Evolutionary conservation across 2,888 invertebrate genomes (phyloP).

Genomic region (Cecidostiba fungosa): DNA sequence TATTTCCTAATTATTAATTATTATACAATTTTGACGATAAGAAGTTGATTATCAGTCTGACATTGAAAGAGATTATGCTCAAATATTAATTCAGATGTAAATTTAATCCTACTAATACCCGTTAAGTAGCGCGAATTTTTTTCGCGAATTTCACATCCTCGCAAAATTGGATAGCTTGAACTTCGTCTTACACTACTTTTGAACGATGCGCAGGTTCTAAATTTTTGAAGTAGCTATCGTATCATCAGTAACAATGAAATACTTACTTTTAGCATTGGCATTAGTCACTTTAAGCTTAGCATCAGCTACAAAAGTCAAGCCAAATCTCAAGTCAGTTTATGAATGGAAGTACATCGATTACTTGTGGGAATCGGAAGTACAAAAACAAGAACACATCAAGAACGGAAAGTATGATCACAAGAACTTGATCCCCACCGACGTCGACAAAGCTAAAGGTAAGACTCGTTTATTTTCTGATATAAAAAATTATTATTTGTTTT

Average conservation of each 20-base stretch:
- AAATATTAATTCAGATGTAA: not conserved
- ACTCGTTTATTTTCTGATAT: not conserved
- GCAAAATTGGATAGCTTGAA: not conserved
- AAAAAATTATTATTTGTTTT: not conserved
- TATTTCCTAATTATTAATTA: not conserved
- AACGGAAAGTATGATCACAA: conserved; percentile 76
- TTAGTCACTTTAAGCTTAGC: not conserved
- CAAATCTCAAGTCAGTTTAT: not conserved
- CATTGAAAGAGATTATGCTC: not conserved
- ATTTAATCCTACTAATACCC: not conserved
- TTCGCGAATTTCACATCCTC: not conserved
- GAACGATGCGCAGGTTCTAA: not conserved
- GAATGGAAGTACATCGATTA: conserved; percentile 83
- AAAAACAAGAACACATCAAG: conserved; percentile 82
- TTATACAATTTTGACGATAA: not conserved
- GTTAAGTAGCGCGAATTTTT: not conserved
- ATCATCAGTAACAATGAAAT: not conserved
- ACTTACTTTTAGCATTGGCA: not conserved
- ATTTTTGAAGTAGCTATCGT: not conserved
- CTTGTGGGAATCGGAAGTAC: conserved; percentile 82
- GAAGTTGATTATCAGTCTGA: not conserved
- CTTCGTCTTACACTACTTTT: not conserved
- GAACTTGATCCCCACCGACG: conserved; percentile 67
- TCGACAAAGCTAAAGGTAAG: conserved; percentile 65
- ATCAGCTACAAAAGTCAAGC: not conserved